Evolutionary conservation across 2,113 vertebrate species (phyloP).

Genomic region (Mystacornis crossleyi): DNA sequence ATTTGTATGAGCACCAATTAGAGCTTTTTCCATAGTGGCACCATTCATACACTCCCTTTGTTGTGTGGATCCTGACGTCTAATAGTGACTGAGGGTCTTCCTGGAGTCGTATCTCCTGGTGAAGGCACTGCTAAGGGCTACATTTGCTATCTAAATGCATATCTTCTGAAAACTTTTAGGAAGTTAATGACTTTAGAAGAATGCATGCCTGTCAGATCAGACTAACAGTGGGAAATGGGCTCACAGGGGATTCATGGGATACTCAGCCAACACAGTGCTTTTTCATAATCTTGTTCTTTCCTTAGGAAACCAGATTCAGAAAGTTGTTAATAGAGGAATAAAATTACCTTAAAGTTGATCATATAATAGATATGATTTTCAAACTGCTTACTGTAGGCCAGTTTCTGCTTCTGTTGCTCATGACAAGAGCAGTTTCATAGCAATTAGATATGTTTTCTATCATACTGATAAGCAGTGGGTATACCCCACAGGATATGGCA

Average conservation of each 20-base stretch:
- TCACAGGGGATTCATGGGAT: not conserved
- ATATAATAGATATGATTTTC: not conserved
- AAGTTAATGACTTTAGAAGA: not conserved
- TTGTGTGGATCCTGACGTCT: not conserved
- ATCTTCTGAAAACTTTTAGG: not conserved
- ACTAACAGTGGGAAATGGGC: not conserved
- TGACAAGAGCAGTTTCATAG: not conserved
- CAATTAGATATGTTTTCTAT: not conserved
- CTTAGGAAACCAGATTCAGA: not conserved
- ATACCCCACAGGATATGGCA: not conserved
- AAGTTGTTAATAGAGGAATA: not conserved
- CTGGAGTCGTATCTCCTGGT: not conserved
- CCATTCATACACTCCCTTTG: not conserved
- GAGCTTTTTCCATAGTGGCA: not conserved
- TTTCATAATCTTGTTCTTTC: not conserved
- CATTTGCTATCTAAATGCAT: not conserved
- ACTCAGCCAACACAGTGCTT: not conserved
- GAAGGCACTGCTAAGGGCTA: not conserved
- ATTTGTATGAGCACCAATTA: slow-evolving; percentile 2
- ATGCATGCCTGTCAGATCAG: not conserved
- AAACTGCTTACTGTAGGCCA: not conserved
- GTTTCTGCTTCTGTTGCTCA: not conserved
- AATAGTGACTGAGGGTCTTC: not conserved
- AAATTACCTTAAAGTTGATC: not conserved
- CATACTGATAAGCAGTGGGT: not conserved